Evolutionary conservation across 2,113 vertebrate genomes (phyloP), one percentile per base, ranked within the genome.

Genomic region (Collichthys lucidus): DNA sequence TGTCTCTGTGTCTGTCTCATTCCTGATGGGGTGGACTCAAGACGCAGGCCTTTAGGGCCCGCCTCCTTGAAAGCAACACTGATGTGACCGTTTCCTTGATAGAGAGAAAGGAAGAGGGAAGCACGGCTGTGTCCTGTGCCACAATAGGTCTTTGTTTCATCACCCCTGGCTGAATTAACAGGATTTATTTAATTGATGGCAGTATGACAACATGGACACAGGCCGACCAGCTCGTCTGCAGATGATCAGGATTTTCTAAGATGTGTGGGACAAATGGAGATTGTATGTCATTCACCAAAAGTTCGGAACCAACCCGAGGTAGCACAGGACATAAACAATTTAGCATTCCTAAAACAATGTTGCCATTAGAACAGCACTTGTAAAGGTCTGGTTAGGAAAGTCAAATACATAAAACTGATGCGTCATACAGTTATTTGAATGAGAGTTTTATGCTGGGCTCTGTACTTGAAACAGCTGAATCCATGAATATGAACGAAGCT

Each of bases 121-220:
- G 69, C 80, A 76, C 65, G 85, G 78, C 90, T 77, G 80, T 76
- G 90, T 92, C 88, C 89, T 53, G 84, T 89, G 88, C 89, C 89
- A 94, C 92, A 94, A 87, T 92, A 73, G 89, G 40, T 68, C 87
- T 93, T 95, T 95, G 94, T 95, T 78, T 76, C 40, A 44, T 92
- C 82, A 77, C 80, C 86, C 67, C 84, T 82, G 86, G 72, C 76
- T 92, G 86, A 94, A 94, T 92, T 94, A 95, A 92, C 86, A 22
- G 79, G 90, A 89, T 93, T 93, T 88, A 86, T 93, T 92, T 94
- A 92, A 94, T 92, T 92, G 90, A 90, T 86, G 61, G 83, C 68
- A 70, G 69, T 80, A 75, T 70, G 79, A 92, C 82, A 69, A 52
- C 83, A 82, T 56, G 16, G 24, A 74, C 46, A 24, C 61, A 59